phyloP scores from a whole-genome alignment of 2,113 vertebrate genomes.

The Eonycteris spelaea region DNA sequence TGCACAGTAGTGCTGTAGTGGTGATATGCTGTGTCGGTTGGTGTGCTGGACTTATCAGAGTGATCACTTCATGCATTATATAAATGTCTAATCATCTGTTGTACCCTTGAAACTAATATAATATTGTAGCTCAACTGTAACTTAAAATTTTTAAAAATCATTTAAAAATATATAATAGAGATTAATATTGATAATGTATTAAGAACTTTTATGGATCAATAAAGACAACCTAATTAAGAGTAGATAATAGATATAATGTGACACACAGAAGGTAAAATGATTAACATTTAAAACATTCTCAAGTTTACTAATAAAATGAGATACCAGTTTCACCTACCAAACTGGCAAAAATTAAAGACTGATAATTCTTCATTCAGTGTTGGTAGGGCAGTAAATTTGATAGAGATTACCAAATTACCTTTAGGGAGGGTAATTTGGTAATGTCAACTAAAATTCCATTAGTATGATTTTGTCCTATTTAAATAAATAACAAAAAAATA shows the following conservation, averaged over 20 bases:
- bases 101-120: no score
- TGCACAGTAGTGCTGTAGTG: no score
- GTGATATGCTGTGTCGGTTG: no score
- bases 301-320: not conserved
- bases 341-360: not conserved
- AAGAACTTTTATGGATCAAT: not conserved
- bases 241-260: not conserved
- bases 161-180: not conserved
- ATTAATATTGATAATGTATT: not conserved
- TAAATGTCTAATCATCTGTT: no score
- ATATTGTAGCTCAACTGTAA: no score
- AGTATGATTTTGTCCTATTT: not conserved
- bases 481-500: not conserved
- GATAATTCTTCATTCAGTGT: not conserved
- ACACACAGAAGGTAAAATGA: not conserved
- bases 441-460: not conserved
- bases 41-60: no score
- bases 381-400: not conserved
- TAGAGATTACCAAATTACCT: not conserved
- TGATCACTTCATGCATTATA: no score
- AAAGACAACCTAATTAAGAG: not conserved
- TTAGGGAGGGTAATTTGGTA: not conserved
- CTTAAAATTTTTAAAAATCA: not conserved
- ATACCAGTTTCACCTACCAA: not conserved
- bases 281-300: slow-evolving; percentile 20